Percentiles rank a stretch among this genome's conserved stretches.
These are phyloP conservation scores for Lysiphlebus fabarum DNA, from an alignment of 1,140 invertebrate genomes.

Conservation along the genomic window DNA sequence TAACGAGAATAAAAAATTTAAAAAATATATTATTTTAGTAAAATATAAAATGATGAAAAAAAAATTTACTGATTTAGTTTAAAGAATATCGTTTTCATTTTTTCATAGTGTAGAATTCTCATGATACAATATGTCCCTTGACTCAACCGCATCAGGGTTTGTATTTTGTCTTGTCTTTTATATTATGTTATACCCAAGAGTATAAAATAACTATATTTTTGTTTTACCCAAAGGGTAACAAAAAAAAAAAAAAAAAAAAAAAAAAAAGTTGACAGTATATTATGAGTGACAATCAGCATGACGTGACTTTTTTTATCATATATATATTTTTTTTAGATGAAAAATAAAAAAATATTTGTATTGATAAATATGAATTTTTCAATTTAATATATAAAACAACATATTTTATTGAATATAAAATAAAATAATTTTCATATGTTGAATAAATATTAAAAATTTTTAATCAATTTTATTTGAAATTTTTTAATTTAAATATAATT, in stretches of 20 bases:
- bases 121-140: too few species aligned
- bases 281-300: not conserved
- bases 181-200: conserved; percentile 37
- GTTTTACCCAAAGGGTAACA: conserved; percentile 26
- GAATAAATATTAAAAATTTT: too few species aligned
- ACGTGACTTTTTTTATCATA: conserved; percentile 13
- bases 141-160: conserved; percentile 20
- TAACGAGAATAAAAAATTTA: not conserved
- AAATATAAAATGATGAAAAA: conserved; percentile 1
- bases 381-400: too few species aligned
- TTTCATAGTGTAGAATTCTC: not conserved
- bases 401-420: too few species aligned
- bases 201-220: conserved; percentile 38
- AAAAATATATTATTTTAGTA: not conserved
- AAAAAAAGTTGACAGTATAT: not conserved
- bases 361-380: too few species aligned
- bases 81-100: conserved; percentile 40
- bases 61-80: conserved; percentile 16
- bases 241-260: too few species aligned
- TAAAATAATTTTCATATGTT: too few species aligned
- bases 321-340: not conserved
- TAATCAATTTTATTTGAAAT: too few species aligned
- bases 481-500: too few species aligned
- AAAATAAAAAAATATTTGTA: too few species aligned
- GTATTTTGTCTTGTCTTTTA: conserved; percentile 42